These are phyloP conservation scores for Catonia carolina DNA, from an alignment of 2,888 invertebrate species.

Conservation along the genomic window DNA sequence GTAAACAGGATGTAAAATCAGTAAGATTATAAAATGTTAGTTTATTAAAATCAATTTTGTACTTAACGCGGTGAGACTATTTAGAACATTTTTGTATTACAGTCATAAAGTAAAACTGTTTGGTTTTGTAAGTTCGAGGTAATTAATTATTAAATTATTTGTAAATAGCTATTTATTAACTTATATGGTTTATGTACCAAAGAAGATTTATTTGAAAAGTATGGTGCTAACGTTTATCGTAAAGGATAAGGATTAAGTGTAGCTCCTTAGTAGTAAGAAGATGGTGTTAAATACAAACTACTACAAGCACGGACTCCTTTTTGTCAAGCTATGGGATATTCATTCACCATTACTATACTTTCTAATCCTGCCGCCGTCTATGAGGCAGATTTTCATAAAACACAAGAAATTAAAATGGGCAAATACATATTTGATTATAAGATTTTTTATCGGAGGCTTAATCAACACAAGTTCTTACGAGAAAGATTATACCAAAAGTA, in stretches of 20 bases:
- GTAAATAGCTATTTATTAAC: too few species aligned
- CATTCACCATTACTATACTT: background rate
- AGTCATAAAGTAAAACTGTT: too few species aligned
- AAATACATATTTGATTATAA: background rate
- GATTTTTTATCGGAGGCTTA: background rate
- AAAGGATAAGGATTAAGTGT: background rate
- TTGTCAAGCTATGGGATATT: background rate
- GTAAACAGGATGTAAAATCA: too few species aligned
- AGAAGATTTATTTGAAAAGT: background rate
- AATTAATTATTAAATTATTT: too few species aligned
- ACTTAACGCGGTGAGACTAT: too few species aligned
- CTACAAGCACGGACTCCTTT: background rate
- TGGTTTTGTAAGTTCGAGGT: too few species aligned
- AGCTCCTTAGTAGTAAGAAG: background rate
- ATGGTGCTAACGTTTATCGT: background rate
- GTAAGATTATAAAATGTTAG: too few species aligned
- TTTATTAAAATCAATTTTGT: too few species aligned
- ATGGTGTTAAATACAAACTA: slow-evolving; percentile 2
- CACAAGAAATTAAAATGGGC: background rate
- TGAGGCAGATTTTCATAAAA: background rate
- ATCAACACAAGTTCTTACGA: background rate
- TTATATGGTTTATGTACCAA: background rate
- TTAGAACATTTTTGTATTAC: too few species aligned
- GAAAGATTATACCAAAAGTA: background rate
- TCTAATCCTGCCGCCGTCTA: background rate